A percentile compares a stretch with the other conserved stretches of the same genome.
phyloP scores from a whole-genome alignment of 2,888 invertebrate genomes.

The Nowickia ferox region DNA sequence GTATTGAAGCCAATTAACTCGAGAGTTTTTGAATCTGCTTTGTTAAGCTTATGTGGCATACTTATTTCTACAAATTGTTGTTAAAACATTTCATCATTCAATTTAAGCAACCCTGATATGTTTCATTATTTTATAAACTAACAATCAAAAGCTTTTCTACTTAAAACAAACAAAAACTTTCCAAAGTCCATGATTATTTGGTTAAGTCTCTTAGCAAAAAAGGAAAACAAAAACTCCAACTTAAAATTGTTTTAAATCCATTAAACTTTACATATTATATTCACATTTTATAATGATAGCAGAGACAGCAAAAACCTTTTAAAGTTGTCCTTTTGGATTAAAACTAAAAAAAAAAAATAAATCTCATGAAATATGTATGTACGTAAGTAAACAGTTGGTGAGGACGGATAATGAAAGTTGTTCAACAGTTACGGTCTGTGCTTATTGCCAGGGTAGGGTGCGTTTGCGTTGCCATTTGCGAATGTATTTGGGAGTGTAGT shows the following conservation, averaged over 20 bases:
- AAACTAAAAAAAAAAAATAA: conserved; percentile 20
- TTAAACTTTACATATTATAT: conserved; percentile 58
- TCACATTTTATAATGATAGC: conserved; percentile 32
- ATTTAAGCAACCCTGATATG: neutral
- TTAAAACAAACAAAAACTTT: neutral
- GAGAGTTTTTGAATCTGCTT: too few species aligned
- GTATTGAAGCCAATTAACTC: too few species aligned
- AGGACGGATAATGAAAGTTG: conserved; percentile 47
- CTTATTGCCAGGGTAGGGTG: conserved; percentile 13
- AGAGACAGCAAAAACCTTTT: conserved; percentile 18
- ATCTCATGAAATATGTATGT: conserved; percentile 17
- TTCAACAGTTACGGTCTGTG: conserved; percentile 32
- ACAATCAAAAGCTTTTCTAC: conserved; percentile 12
- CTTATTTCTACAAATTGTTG: too few species aligned
- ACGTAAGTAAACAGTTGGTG: conserved; percentile 32
- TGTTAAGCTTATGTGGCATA: too few species aligned
- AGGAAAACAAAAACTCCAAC: neutral
- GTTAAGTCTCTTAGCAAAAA: neutral
- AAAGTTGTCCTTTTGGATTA: conserved; percentile 41
- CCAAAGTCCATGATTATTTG: neutral
- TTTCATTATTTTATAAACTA: neutral
- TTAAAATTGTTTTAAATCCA: conserved; percentile 43
- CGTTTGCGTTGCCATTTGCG: conserved; percentile 22
- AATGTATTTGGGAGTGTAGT: neutral
- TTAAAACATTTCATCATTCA: neutral